Evolutionary conservation across 2,888 invertebrate species (phyloP).

Genomic region (Blastobasis adustella): DNA sequence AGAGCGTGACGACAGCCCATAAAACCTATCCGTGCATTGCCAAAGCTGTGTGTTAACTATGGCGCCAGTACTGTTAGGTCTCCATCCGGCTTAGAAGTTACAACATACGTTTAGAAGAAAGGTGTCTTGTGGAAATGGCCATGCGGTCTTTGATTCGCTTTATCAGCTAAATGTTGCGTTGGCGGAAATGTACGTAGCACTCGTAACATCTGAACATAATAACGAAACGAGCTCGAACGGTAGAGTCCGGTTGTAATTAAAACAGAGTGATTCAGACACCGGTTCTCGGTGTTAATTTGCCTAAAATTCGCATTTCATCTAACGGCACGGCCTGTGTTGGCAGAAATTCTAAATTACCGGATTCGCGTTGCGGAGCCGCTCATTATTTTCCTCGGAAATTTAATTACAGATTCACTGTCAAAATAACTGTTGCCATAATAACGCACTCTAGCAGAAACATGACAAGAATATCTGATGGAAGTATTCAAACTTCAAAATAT

Average conservation of each 20-base stretch:
- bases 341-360: conserved; percentile 26
- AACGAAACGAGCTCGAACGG: conserved; percentile 46
- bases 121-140: conserved; percentile 24
- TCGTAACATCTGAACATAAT: conserved; percentile 36
- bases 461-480: no score
- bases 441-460: neutral
- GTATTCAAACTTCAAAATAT: no score
- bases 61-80: conserved; percentile 22
- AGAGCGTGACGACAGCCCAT: conserved; percentile 32
- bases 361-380: conserved; percentile 9
- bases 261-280: conserved; percentile 51
- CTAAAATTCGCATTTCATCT: conserved; percentile 52
- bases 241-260: conserved; percentile 64
- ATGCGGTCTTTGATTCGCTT: conserved; percentile 34
- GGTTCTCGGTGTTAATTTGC: conserved; percentile 44
- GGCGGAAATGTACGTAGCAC: conserved; percentile 44
- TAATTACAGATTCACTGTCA: neutral
- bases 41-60: conserved; percentile 31
- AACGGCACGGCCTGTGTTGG: conserved; percentile 34
- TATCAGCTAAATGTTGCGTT: conserved; percentile 41
- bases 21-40: conserved; percentile 28
- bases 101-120: conserved; percentile 15
- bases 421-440: neutral
- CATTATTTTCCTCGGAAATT: neutral
- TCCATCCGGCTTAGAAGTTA: conserved; percentile 14